Evolutionary conservation across 2,113 vertebrate genomes (phyloP), one percentile per base, ranked within the genome.

Genomic region (Zapornia atra): DNA sequence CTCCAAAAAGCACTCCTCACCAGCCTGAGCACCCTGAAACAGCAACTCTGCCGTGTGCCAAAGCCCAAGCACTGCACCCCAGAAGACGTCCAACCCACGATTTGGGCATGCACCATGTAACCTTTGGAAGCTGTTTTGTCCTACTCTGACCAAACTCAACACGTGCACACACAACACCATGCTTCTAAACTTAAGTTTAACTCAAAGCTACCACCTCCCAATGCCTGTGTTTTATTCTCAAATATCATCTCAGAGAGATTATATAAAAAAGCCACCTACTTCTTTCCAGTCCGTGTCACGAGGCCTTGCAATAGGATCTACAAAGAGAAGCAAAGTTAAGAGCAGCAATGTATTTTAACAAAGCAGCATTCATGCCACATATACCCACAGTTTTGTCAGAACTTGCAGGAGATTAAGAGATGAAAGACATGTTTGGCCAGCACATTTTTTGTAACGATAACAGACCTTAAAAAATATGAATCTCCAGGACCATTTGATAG

Each of bases 271-370:
- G 86, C 20, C 54, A 98, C 98, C 25, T 98, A 98, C 98, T 71
- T 98, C 98, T 96, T 98, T 98, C 98, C 98, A 98, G 66, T 98
- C 98, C 82, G 98, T 98, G 84, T 98, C 98, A 89, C 94, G 97
- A 94, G 91, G 94, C 89, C 98, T 97, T 72, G 78, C 24, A 84
- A 97, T 61, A 40, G 96, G 83, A 96, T 98, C 98, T 98, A 92
- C 13, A 97, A 97, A 78, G 63, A 93, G 60, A 97, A 94, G 83
- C 7, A 90, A 76, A 72, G 56, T 54, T 76, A 85, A 24, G 29
- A 42, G 12, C 16, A 87, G 17, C 5, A 83, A 75, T 21, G 3
- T 21, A 38, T 19, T 56, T 91, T 65, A 80, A 11, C 48, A 48
- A 48, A 78, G 29, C 15, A 78, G 20, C 29, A 54, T 34, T 69